phyloP scores from a whole-genome alignment of 2,888 invertebrate species.

The Xylota segnis region DNA sequence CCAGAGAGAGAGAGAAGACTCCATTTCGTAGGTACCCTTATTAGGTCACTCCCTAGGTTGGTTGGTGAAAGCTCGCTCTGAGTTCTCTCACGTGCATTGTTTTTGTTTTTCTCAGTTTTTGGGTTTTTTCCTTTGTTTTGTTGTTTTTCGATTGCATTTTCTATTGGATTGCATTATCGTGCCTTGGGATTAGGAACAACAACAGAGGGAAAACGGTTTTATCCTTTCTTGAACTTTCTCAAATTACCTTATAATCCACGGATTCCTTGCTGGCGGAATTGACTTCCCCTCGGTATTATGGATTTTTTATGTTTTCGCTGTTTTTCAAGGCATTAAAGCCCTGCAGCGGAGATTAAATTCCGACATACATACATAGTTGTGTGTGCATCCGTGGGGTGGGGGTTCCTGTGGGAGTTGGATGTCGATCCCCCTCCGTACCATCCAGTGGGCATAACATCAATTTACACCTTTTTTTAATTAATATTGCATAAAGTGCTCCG shows the following conservation, averaged over 20 bases:
- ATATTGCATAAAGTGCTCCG: slow-evolving; percentile 45
- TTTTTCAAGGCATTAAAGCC: slow-evolving; percentile 37
- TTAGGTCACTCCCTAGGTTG: slow-evolving; percentile 75
- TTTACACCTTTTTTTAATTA: slow-evolving; percentile 61
- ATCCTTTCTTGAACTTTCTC: slow-evolving; percentile 43
- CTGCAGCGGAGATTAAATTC: slow-evolving; percentile 34
- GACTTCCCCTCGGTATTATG: slow-evolving; percentile 16
- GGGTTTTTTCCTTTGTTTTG: background rate
- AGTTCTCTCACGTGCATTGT: slow-evolving; percentile 42
- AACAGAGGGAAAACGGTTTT: slow-evolving; percentile 18
- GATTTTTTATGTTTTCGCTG: slow-evolving; percentile 16
- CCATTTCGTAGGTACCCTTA: slow-evolving; percentile 55
- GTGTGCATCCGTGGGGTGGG: slow-evolving; percentile 23
- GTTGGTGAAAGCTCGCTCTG: slow-evolving; percentile 54
- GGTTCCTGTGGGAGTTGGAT: slow-evolving; percentile 41
- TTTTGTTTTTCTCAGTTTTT: slow-evolving; percentile 18
- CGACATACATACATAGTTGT: background rate
- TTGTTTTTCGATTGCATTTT: background rate
- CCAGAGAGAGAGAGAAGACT: slow-evolving; percentile 1
- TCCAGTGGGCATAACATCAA: slow-evolving; percentile 37
- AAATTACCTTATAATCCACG: slow-evolving; percentile 34
- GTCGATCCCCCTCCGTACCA: slow-evolving; percentile 33
- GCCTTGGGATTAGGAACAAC: slow-evolving; percentile 52
- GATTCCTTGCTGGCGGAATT: slow-evolving; percentile 25
- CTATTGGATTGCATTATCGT: slow-evolving; percentile 59